Conservation (phyloP, 2,888 invertebrate species). For the Nomada fabriciana region DNA sequence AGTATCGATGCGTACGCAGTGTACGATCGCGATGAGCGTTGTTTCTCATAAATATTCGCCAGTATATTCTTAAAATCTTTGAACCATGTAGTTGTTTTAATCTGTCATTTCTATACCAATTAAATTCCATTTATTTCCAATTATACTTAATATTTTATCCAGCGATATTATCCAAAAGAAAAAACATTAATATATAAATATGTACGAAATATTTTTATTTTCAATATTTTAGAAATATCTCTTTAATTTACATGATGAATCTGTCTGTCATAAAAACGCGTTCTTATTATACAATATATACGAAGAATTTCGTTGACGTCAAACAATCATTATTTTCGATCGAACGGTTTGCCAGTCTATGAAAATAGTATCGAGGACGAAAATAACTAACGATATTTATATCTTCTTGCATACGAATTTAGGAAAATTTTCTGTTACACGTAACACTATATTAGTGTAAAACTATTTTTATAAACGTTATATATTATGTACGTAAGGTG, state of each 20-base stretch:
- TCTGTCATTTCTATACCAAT: no score
- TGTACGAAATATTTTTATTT: no score
- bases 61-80: neutral
- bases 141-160: no score
- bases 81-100: neutral
- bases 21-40: neutral
- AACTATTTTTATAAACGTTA: no score
- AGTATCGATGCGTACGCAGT: slow-evolving; percentile 28
- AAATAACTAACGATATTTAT: slow-evolving; percentile 27
- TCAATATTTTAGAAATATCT: no score
- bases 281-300: neutral
- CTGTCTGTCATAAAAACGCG: no score
- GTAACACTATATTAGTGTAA: no score
- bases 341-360: slow-evolving; percentile 1
- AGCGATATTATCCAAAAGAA: no score
- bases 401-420: slow-evolving; percentile 7
- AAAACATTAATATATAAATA: no score
- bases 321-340: slow-evolving; percentile 38
- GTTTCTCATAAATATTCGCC: neutral
- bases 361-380: slow-evolving; percentile 11
- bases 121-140: no score
- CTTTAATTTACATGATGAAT: no score
- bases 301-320: slow-evolving; percentile 45
- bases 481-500: no score
- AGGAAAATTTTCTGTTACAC: neutral